These are phyloP conservation scores for Callimico goeldii DNA, from an alignment of 2,797 vertebrate species.

Conservation along the genomic window DNA sequence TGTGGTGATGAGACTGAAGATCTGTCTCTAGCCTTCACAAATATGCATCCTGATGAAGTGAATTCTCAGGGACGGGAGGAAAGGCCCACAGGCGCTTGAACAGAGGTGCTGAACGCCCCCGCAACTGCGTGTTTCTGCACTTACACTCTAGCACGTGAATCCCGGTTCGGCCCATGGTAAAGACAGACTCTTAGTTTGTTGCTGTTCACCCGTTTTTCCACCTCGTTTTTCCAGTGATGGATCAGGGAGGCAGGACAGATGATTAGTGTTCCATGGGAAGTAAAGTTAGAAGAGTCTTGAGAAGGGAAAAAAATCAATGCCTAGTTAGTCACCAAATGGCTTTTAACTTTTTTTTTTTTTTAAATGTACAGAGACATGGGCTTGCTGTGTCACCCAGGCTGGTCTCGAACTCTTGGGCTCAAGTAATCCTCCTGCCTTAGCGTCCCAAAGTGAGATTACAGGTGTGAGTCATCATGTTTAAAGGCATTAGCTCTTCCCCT, in stretches of 20 bases:
- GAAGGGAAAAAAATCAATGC: neutral
- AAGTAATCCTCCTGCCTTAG: neutral
- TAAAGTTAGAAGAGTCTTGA: slow-evolving; percentile 86
- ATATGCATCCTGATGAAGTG: neutral
- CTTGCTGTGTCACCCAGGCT: neutral
- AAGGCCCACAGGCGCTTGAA: neutral
- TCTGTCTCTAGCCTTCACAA: neutral
- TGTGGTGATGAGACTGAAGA: neutral
- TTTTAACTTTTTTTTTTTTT: neutral
- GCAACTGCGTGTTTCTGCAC: slow-evolving; percentile 56
- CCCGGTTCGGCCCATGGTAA: slow-evolving; percentile 93
- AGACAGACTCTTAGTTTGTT: slow-evolving; percentile 89
- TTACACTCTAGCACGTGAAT: slow-evolving; percentile 88
- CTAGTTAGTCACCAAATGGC: neutral
- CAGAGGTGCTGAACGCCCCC: rapidly evolving
- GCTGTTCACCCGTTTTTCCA: slow-evolving; percentile 87
- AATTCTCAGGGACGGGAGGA: neutral
- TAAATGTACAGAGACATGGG: neutral
- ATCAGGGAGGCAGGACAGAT: slow-evolving; percentile 96
- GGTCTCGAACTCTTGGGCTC: no score
- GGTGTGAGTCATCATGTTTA: neutral
- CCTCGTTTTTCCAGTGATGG: slow-evolving; percentile 97
- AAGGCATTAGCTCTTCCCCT: neutral
- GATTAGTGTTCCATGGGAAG: slow-evolving; percentile 90
- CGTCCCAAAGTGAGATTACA: neutral